Conservation (phyloP, 2,113 vertebrate genomes). For the Seriola aureovittata region DNA sequence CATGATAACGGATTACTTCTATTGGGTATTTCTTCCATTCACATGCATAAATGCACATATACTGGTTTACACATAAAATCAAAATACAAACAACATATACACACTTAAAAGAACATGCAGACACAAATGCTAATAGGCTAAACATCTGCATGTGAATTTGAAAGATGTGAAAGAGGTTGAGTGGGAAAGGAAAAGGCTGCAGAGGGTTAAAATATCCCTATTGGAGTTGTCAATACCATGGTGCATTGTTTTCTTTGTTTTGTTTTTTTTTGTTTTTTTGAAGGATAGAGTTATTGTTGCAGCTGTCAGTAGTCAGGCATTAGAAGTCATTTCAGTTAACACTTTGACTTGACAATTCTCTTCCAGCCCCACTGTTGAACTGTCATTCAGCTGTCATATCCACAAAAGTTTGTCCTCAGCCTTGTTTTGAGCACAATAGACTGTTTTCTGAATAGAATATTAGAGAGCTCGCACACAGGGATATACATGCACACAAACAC, state of each 20-base stretch:
- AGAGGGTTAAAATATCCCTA: constrained; percentile 44
- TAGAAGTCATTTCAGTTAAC: constrained; percentile 66
- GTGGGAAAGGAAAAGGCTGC: constrained; percentile 11
- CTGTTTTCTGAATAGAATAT: constrained; percentile 61
- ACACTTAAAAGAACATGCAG: background rate
- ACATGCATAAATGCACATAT: background rate
- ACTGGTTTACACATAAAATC: background rate
- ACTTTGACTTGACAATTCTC: constrained; percentile 72
- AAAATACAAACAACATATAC: background rate
- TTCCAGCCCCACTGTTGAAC: constrained; percentile 58
- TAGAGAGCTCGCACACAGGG: constrained; percentile 10
- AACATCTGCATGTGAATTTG: constrained; percentile 14
- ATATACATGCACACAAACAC: background rate
- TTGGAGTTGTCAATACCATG: constrained; percentile 49
- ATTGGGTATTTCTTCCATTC: background rate
- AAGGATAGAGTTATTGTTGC: constrained; percentile 62
- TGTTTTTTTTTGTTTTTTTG: constrained; percentile 27
- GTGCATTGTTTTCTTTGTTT: constrained; percentile 54
- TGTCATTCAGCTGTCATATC: constrained; percentile 75
- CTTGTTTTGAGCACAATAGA: constrained; percentile 66
- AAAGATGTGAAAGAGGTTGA: constrained; percentile 31
- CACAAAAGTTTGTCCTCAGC: constrained; percentile 73
- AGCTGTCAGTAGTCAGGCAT: constrained; percentile 69
- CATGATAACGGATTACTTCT: background rate
- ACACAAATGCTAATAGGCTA: background rate